Base-by-base conservation (phyloP, 2,888 invertebrate species). In the Atrina japonica region DNA sequence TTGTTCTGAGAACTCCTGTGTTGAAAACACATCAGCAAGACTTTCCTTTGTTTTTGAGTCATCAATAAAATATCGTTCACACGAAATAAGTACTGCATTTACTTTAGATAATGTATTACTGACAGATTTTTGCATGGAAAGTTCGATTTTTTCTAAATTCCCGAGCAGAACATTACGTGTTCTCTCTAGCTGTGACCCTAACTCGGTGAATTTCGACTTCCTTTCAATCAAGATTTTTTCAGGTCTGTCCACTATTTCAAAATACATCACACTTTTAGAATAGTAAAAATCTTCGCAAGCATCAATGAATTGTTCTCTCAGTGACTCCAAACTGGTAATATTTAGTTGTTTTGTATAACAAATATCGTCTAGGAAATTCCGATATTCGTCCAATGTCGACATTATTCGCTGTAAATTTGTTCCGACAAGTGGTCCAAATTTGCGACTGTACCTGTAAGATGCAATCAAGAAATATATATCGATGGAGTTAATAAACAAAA, bases 221-320 rank as follows among this genome's bases (percentile, higher is more conserved):
- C 80, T 70, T n/a, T 73, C 61, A 23, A 74, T 35, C 3, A 85
- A 53, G 0, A 83, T 67, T 18, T 67, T 52, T 6, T 75, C 29
- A 2, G 86, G 83, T 21, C 78, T 75, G 5, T 85, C 83, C 7
- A 86, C 71, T 1, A 78, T 76, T 50, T 85, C 83, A 9, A 60
- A 73, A 60, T 83, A 83, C 55, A 86, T 76, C 1, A 75, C 75
- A 52, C 81, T 82, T 67, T 80, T 81, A 55, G 81, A 80, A 40
- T 78, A 78, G 35, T 78, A 74, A 61, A 73, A 83, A 2, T 70
- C 66, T 23, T 81, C 66, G 43, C 83, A 81, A 0, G 73, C 64
- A 16, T 66, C 73, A n/a, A 80, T 52, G 52, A 80, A 84, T 16
- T 53, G n/a, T 35, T 70, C 70, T 59, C 70, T 74, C 1, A 73